Conservation (phyloP, 2,797 vertebrate genomes). For the Pipistrellus nathusii region DNA sequence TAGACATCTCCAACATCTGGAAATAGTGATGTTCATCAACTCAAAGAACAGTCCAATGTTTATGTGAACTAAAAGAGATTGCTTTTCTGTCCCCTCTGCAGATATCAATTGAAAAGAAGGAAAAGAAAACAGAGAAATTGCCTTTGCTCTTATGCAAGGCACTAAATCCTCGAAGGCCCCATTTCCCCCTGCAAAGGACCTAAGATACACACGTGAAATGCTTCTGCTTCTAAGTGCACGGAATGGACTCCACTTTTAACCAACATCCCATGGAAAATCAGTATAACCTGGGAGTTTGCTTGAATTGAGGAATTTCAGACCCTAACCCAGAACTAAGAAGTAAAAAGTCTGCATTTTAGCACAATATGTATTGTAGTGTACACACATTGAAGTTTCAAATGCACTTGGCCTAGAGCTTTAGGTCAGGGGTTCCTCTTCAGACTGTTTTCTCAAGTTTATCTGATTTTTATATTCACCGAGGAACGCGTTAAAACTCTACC, state of each 20-base stretch:
- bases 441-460: neutral
- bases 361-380: neutral
- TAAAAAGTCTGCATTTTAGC: neutral
- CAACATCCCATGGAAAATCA: neutral
- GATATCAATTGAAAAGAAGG: neutral
- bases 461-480: neutral
- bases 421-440: neutral
- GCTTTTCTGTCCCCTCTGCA: neutral
- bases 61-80: neutral
- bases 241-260: neutral
- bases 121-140: neutral
- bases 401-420: neutral
- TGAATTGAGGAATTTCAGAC: neutral
- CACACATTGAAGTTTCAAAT: neutral
- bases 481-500: neutral
- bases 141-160: neutral
- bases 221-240: neutral
- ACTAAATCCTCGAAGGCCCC: neutral
- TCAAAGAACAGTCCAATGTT: neutral
- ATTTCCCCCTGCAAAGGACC: neutral
- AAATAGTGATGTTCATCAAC: neutral
- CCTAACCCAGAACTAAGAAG: neutral
- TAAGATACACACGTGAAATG: neutral
- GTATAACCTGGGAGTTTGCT: neutral
- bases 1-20: neutral